These are phyloP conservation scores for Epinephelus malabaricus DNA, from an alignment of 2,797 vertebrate genomes.

Conservation along the genomic window DNA sequence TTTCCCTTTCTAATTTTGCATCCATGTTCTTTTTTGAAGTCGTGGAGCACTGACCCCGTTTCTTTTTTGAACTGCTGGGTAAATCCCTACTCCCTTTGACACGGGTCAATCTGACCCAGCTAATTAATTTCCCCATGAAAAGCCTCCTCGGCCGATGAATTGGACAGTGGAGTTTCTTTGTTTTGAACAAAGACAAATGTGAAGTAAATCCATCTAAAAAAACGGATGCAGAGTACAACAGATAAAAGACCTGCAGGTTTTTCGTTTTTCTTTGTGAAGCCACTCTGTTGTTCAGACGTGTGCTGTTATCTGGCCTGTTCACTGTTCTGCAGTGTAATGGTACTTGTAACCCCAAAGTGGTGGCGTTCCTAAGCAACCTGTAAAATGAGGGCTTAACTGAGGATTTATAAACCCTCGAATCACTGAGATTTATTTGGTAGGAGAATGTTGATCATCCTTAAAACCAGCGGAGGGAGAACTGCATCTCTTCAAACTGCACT, in stretches of 20 bases:
- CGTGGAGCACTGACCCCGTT: not conserved
- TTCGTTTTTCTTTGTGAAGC: conserved; percentile 44
- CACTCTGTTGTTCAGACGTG: conserved; percentile 34
- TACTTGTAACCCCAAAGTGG: conserved; percentile 84
- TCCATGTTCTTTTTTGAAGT: not conserved
- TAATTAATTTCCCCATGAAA: conserved; percentile 79
- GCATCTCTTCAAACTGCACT: conserved; percentile 42
- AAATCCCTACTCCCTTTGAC: conserved; percentile 66
- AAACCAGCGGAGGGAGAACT: conserved; percentile 46
- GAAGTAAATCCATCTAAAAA: conserved; percentile 56
- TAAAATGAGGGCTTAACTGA: conserved; percentile 89
- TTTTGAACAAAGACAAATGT: conserved; percentile 64
- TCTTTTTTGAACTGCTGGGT: conserved; percentile 26
- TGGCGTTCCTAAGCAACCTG: conserved; percentile 93
- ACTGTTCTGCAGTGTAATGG: conserved; percentile 75
- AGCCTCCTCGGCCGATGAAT: conserved; percentile 74
- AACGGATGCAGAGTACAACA: conserved; percentile 23
- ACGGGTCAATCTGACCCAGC: conserved; percentile 85
- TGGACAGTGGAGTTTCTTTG: conserved; percentile 60
- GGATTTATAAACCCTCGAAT: conserved; percentile 90
- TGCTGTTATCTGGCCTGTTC: conserved; percentile 61
- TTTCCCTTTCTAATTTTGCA: conserved; percentile 1
- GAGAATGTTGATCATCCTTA: conserved; percentile 58
- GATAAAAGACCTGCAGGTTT: conserved; percentile 52
- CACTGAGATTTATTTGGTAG: conserved; percentile 84